Conservation (phyloP, 2,888 invertebrate genomes). For the Meiosimyza platycephala region DNA sequence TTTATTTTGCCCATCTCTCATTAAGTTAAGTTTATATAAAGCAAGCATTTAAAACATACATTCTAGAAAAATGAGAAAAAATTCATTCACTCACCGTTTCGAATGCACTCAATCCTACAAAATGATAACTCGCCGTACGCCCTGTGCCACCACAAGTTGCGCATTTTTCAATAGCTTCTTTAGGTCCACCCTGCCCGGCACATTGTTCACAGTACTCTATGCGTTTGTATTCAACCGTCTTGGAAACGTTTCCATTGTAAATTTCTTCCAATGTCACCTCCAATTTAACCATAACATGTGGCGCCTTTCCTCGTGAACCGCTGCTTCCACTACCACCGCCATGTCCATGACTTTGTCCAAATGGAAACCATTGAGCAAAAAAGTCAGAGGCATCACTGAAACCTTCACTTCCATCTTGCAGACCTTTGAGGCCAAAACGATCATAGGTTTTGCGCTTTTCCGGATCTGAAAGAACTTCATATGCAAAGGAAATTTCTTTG, state of each 20-base stretch:
- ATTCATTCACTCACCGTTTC: slow-evolving; percentile 71
- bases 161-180: slow-evolving; percentile 51
- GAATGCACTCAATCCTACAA: slow-evolving; percentile 66
- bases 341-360: slow-evolving; percentile 68
- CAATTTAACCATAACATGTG: slow-evolving; percentile 83
- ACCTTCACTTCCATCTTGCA: slow-evolving; percentile 80
- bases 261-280: slow-evolving; percentile 90
- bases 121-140: slow-evolving; percentile 61
- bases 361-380: slow-evolving; percentile 77
- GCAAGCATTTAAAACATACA: too few relatives aligned
- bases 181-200: slow-evolving; percentile 61
- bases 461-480: slow-evolving; percentile 90
- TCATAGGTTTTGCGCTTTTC: slow-evolving; percentile 89
- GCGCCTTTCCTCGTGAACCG: slow-evolving; percentile 72
- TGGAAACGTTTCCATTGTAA: slow-evolving; percentile 87
- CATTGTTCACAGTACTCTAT: slow-evolving; percentile 59
- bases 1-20: too few relatives aligned
- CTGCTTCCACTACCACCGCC: slow-evolving; percentile 70
- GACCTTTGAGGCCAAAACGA: slow-evolving; percentile 85
- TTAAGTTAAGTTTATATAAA: too few relatives aligned
- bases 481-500: slow-evolving; percentile 95
- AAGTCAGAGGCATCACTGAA: slow-evolving; percentile 71
- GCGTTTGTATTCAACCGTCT: slow-evolving; percentile 58
- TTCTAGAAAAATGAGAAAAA: not conserved
- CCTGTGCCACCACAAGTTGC: slow-evolving; percentile 57